Evolutionary conservation across 2,113 vertebrate species (phyloP).

Genomic region (Aptenodytes patagonicus): DNA sequence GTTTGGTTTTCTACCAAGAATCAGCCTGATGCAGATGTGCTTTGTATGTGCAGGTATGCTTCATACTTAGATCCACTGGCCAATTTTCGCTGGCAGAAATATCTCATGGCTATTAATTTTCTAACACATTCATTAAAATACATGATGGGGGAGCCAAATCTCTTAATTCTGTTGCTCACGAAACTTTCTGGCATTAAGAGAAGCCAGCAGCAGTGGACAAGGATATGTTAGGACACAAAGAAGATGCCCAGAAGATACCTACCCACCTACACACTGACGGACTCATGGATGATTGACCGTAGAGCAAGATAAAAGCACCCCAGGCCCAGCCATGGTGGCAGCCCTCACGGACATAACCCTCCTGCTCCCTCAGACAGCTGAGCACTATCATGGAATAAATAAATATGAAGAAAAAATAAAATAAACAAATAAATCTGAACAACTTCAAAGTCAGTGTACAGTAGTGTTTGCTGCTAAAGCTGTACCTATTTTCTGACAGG

Average conservation of each 20-base stretch:
- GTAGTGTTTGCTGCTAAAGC: background rate
- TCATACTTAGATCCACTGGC: background rate
- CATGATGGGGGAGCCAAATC: background rate
- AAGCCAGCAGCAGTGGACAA: background rate
- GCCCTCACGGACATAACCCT: background rate
- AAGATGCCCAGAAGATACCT: background rate
- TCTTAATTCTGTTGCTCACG: background rate
- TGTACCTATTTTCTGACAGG: constrained; percentile 36
- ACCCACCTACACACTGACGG: background rate
- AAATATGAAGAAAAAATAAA: background rate
- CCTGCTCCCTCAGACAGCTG: background rate
- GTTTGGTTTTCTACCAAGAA: background rate
- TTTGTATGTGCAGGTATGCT: background rate
- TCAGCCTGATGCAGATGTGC: background rate
- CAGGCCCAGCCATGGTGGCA: background rate
- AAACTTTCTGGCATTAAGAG: background rate
- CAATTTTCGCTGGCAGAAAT: background rate
- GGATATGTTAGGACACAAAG: background rate
- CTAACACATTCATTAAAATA: background rate
- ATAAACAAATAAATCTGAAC: background rate
- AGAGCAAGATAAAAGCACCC: background rate
- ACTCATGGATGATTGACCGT: background rate
- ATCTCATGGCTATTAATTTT: background rate
- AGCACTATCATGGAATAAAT: background rate
- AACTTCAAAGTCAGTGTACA: background rate